Percentiles rank a stretch among this genome's conserved stretches.
Evolutionary conservation across 2,797 vertebrate species (phyloP).

Genomic region (Xerus rutilus): DNA sequence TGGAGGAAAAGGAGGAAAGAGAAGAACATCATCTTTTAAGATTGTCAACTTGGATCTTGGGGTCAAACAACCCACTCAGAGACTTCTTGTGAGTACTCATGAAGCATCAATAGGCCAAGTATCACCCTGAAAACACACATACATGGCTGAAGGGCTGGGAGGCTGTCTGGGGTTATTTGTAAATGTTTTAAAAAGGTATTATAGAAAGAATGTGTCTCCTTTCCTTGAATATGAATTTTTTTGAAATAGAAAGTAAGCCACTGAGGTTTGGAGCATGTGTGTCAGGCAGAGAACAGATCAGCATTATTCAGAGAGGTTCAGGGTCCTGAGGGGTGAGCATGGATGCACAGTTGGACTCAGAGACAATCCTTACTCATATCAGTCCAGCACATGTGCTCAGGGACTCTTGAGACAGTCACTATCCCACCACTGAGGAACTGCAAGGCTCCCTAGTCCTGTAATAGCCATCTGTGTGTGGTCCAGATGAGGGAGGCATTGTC

Average conservation of each 20-base stretch:
- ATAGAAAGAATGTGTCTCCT: not conserved
- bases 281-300: not conserved
- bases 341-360: fast-evolving
- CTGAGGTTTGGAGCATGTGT: not conserved
- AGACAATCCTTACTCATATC: not conserved
- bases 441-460: not conserved
- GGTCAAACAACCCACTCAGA: not conserved
- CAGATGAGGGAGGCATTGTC: not conserved
- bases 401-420: not conserved
- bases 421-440: not conserved
- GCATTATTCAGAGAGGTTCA: not conserved
- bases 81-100: no score
- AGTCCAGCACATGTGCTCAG: not conserved
- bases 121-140: not conserved
- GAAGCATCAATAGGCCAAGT: not conserved
- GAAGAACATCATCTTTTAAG: not conserved
- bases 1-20: not conserved
- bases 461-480: fast-evolving
- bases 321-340: no score
- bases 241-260: not conserved
- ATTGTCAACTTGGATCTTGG: not conserved
- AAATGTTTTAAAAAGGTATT: not conserved
- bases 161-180: not conserved
- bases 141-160: not conserved
- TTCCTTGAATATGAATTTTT: not conserved